Conservation (phyloP, 1,140 invertebrate genomes). For the Oryzaephilus surinamensis region DNA sequence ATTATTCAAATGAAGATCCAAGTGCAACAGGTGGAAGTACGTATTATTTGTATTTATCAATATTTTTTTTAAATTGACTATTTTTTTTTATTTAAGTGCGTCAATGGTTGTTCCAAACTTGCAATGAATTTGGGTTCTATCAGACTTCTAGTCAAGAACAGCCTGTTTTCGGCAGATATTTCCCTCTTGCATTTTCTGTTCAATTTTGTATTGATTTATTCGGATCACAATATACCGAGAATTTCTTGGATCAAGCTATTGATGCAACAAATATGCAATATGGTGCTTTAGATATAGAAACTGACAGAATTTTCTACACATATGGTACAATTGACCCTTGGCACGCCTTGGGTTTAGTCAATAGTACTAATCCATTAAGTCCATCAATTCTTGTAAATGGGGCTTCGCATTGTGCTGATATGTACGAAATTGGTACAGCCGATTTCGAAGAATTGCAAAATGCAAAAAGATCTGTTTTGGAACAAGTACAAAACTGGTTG, state of each 20-base stretch:
- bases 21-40: no score
- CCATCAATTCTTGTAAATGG: no score
- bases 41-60: no score
- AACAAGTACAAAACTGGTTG: no score
- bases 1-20: no score
- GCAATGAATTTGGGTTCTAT: slow-evolving; percentile 75
- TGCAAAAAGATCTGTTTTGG: no score
- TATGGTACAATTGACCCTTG: slow-evolving; percentile 90
- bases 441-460: no score
- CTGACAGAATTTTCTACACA: slow-evolving; percentile 69
- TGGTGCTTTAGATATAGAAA: slow-evolving; percentile 60
- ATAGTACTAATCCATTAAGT: no score
- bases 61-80: no score
- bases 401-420: no score
- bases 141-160: slow-evolving; percentile 53
- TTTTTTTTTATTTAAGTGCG: slow-evolving; percentile 46
- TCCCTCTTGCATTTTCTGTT: slow-evolving; percentile 50
- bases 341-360: slow-evolving; percentile 84
- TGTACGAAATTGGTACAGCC: no score
- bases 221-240: slow-evolving; percentile 21
- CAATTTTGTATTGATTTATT: slow-evolving; percentile 59
- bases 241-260: slow-evolving; percentile 50
- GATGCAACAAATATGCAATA: slow-evolving; percentile 68
- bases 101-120: slow-evolving; percentile 74
- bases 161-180: slow-evolving; percentile 53